Percentiles rank a stretch among this genome's conserved stretches.
Evolutionary conservation across 2,113 vertebrate genomes (phyloP).

Genomic region (Boulengeromyrus knoepffleri): DNA sequence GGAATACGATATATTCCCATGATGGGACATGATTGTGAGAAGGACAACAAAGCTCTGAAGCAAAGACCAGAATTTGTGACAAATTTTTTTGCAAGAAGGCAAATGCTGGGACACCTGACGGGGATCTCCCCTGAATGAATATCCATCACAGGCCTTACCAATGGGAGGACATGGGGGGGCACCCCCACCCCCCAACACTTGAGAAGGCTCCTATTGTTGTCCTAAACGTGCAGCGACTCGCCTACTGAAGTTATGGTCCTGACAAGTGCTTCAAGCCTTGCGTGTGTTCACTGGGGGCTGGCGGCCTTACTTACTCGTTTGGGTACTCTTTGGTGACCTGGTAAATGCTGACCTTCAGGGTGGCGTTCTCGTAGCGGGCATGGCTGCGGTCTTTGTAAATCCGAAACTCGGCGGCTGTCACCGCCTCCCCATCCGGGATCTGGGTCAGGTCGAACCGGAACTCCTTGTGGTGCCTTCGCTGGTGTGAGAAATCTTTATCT

Average conservation of each 20-base stretch:
- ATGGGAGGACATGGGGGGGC: background rate
- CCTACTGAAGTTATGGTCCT: background rate
- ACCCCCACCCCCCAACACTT: background rate
- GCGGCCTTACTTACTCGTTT: conserved; percentile 73
- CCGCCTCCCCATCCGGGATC: conserved; percentile 89
- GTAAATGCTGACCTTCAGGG: conserved; percentile 86
- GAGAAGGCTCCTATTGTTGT: background rate
- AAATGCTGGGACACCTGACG: background rate
- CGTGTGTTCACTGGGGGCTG: background rate
- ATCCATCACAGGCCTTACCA: background rate
- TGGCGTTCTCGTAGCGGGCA: conserved; percentile 82
- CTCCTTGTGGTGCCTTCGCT: conserved; percentile 92
- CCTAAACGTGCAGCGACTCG: background rate
- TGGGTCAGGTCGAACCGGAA: conserved; percentile 97
- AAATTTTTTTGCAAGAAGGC: background rate
- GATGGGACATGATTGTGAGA: background rate
- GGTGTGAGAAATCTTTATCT: conserved; percentile 97
- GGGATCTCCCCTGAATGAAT: background rate
- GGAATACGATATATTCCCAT: background rate
- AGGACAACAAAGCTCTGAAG: background rate
- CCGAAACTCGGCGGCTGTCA: conserved; percentile 92
- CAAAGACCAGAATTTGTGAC: background rate
- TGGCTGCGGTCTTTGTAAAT: conserved; percentile 93
- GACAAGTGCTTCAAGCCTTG: no score
- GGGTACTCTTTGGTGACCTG: conserved; percentile 92